Base-by-base conservation (phyloP, 2,113 vertebrate species). In the Nothobranchius kuhntae region DNA sequence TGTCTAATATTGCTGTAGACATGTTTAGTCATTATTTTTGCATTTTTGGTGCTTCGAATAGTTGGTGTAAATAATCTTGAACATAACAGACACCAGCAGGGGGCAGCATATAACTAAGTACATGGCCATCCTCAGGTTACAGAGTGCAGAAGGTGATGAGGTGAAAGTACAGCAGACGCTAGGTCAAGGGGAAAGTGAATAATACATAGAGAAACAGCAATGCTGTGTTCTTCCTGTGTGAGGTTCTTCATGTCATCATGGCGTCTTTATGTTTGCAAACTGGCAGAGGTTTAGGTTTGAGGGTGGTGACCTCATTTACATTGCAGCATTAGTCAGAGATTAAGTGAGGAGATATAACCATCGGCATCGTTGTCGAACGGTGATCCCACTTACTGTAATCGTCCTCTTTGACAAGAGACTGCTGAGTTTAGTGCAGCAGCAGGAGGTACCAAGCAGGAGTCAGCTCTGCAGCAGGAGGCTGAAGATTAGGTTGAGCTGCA, bases 51-150 rank as follows among this genome's bases (percentile, higher is more conserved):
- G 21, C 21, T 21, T 21, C 21, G 44, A 45, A 4, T 4, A 45
- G 44, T 45, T 11, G 10, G 8, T 45, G 44, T 45, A 13, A 4
- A 1, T 10, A 2, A 11, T 45, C 44, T 45, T 45, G 2, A 45
- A 45, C 10, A 45, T 45, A 7, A 40, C 44, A 45, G 11, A 3
- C 44, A 45, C 44, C 44, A 88, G 79, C 73, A 90, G 86, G 67
- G 63, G 87, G 87, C 75, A 86, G 87, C 89, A 90, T 35, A 87
- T 30, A 71, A 35, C 13, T 45, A 30, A 76, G 14, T 57, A 6
- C 40, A 7, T 13, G 1, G 13, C 13, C 7, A 46, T 8, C n/a
- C 24, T 38, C 70, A 35, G 40, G 24, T 45, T 10, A 13, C 14
- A 58, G 53, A 26, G 42, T 13, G n/a, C 10, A 71, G 30, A 42